Evolutionary conservation across 2,888 invertebrate genomes (phyloP).

Genomic region (Lepidochrysops patricia): DNA sequence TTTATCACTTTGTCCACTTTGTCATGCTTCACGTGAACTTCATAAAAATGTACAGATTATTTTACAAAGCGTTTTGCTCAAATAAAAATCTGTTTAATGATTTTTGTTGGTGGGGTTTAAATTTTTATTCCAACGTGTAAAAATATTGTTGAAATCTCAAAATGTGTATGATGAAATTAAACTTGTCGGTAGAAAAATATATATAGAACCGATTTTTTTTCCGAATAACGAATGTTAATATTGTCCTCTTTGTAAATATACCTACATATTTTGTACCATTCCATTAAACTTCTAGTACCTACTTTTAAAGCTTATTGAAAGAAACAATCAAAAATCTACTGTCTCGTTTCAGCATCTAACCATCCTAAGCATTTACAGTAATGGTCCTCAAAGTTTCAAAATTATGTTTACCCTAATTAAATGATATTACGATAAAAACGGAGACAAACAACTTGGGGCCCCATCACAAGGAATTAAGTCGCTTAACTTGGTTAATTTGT

Average conservation of each 20-base stretch:
- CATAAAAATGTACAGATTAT: conserved; percentile 2
- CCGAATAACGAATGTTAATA: too few relatives aligned
- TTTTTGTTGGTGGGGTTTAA: background rate
- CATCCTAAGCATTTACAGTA: too few relatives aligned
- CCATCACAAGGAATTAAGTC: conserved; percentile 1
- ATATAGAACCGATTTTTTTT: too few relatives aligned
- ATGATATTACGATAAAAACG: background rate
- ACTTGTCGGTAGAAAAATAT: too few relatives aligned
- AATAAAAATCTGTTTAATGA: background rate
- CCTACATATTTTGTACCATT: too few relatives aligned
- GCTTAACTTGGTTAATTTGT: conserved; percentile 10
- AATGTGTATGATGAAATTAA: too few relatives aligned
- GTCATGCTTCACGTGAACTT: background rate
- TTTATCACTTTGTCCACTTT: background rate
- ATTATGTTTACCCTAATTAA: background rate
- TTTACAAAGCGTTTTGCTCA: background rate
- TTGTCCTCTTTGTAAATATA: too few relatives aligned
- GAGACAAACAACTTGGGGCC: background rate
- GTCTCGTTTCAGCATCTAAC: too few relatives aligned
- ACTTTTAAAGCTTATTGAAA: too few relatives aligned
- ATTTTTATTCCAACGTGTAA: background rate
- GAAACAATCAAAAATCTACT: too few relatives aligned
- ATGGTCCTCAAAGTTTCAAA: background rate
- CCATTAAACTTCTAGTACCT: too few relatives aligned
- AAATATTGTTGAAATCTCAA: too few relatives aligned